phyloP scores from a whole-genome alignment of 2,113 vertebrate genomes.

The Phaethornis superciliosus region DNA sequence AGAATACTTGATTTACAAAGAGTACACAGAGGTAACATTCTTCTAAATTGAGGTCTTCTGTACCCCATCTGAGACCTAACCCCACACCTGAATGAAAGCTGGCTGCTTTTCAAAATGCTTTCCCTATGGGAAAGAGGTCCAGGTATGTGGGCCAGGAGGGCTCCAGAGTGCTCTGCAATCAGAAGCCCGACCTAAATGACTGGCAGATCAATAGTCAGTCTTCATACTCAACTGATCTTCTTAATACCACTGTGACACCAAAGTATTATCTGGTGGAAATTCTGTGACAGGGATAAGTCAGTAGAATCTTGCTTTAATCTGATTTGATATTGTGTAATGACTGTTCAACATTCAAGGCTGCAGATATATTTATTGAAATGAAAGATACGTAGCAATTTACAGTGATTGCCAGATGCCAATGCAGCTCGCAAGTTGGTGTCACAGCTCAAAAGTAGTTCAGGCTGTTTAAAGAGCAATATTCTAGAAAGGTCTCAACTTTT shows the following conservation, averaged over 20 bases:
- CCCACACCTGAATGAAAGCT: neutral
- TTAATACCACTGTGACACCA: neutral
- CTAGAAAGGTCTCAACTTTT: neutral
- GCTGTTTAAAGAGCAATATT: neutral
- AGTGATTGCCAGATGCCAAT: neutral
- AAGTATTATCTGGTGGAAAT: neutral
- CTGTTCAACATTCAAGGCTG: neutral
- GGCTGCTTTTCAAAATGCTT: neutral
- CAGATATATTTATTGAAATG: neutral
- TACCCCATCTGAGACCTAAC: neutral
- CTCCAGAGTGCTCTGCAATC: neutral
- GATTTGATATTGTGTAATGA: neutral
- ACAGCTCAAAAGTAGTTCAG: neutral
- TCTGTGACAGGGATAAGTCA: neutral
- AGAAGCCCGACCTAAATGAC: neutral
- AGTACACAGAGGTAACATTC: neutral
- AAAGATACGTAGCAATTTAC: neutral
- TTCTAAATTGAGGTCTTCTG: neutral
- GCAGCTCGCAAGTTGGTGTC: neutral
- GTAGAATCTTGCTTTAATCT: neutral
- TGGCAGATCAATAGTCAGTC: neutral
- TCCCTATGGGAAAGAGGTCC: neutral
- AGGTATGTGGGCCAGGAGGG: neutral
- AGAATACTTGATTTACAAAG: neutral
- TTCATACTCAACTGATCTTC: neutral